A percentile compares a stretch with the other conserved stretches of the same genome.
Conservation (phyloP, 2,888 invertebrate genomes). For the Lasioglossum calceatum region DNA sequence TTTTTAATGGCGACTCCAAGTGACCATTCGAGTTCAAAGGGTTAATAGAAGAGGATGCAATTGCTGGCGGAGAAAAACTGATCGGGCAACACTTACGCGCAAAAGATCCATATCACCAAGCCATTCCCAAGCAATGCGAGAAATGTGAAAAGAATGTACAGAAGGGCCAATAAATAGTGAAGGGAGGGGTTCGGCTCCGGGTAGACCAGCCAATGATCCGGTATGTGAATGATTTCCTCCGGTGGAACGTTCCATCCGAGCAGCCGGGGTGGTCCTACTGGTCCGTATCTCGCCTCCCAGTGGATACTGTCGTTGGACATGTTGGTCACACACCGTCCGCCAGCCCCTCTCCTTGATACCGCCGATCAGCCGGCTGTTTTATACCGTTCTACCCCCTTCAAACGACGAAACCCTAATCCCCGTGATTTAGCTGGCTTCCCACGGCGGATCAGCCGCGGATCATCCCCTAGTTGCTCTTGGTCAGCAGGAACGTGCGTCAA, state of each 20-base stretch:
- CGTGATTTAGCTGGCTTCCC: constrained; percentile 76
- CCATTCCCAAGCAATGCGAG: constrained; percentile 92
- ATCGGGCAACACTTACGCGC: constrained; percentile 87
- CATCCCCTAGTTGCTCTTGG: constrained; percentile 77
- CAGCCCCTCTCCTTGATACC: constrained; percentile 78
- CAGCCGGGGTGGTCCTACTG: constrained; percentile 84
- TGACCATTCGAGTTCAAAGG: too few species aligned
- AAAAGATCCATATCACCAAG: constrained; percentile 93
- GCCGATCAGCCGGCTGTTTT: constrained; percentile 64
- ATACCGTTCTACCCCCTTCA: constrained; percentile 68
- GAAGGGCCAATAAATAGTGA: constrained; percentile 91
- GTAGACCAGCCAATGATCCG: constrained; percentile 91
- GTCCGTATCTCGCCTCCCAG: constrained; percentile 81
- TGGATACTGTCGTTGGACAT: constrained; percentile 79
- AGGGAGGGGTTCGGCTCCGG: constrained; percentile 93
- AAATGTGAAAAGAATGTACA: constrained; percentile 91
- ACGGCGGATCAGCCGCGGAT: constrained; percentile 78
- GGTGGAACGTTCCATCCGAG: constrained; percentile 92
- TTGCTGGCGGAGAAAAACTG: not conserved
- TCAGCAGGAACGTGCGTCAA: constrained; percentile 77
- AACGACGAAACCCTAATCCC: constrained; percentile 70
- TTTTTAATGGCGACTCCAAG: too few species aligned
- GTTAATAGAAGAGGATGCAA: not conserved
- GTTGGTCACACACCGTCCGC: constrained; percentile 76
- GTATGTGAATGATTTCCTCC: constrained; percentile 90